Conservation (phyloP, 2,113 vertebrate genomes). For the Oreotrochilus melanogaster region DNA sequence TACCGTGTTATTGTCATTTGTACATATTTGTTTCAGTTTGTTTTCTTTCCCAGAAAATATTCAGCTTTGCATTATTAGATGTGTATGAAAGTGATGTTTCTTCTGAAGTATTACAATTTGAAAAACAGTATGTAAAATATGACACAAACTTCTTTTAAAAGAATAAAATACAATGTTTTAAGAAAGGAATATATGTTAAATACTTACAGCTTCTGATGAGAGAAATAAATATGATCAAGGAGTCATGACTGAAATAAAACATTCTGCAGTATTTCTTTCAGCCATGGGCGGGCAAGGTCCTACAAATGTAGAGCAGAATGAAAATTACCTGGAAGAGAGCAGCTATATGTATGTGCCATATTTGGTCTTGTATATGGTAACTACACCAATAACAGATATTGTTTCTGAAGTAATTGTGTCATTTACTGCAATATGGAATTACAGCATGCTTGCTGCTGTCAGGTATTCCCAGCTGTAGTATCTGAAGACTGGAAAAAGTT, state of each 20-base stretch:
- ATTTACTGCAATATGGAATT: background rate
- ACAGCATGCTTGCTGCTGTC: background rate
- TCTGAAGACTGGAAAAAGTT: background rate
- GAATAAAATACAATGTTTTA: background rate
- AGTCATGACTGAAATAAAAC: background rate
- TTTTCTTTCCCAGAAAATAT: background rate
- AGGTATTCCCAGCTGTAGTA: background rate
- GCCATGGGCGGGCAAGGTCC: background rate
- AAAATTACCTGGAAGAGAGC: background rate
- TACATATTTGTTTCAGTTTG: background rate
- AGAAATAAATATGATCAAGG: background rate
- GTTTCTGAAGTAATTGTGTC: background rate
- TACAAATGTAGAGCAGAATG: background rate
- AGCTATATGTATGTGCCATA: background rate
- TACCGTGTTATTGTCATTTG: background rate
- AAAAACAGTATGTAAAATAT: background rate
- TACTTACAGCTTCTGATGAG: background rate
- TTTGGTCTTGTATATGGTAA: background rate
- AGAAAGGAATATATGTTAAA: background rate
- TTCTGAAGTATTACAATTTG: background rate
- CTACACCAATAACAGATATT: background rate
- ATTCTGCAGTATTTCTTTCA: background rate
- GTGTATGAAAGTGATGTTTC: background rate
- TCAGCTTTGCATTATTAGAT: background rate
- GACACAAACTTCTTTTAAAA: background rate